Conservation (phyloP, 2,113 vertebrate species). For the Morone chrysops region DNA sequence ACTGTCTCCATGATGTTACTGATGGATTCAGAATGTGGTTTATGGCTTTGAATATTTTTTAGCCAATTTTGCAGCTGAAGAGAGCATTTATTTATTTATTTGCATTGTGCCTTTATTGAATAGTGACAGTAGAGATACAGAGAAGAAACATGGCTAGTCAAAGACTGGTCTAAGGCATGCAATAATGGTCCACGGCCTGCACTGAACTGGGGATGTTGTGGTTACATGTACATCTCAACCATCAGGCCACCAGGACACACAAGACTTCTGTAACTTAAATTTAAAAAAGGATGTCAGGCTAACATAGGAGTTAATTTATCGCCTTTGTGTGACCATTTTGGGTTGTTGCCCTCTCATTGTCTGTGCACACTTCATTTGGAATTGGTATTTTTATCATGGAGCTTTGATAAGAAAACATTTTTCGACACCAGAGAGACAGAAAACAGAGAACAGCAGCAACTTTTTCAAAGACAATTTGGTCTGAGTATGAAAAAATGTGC, state of each 20-base stretch:
- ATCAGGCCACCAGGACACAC: not conserved
- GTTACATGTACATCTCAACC: too few species aligned
- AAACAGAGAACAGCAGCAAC: not conserved
- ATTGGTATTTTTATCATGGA: not conserved
- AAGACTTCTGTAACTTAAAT: not conserved
- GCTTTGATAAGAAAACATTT: not conserved
- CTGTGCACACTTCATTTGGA: not conserved
- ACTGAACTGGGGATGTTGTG: not conserved
- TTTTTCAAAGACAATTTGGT: conserved; percentile 1
- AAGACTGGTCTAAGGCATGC: too few species aligned
- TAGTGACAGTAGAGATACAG: too few species aligned
- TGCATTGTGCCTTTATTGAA: too few species aligned
- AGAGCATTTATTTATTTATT: too few species aligned
- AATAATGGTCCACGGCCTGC: not conserved
- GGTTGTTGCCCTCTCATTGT: not conserved
- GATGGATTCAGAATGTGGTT: not conserved
- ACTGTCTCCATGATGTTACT: not conserved
- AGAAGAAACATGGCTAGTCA: too few species aligned
- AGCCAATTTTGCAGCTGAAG: not conserved
- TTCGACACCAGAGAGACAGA: not conserved
- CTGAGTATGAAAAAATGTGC: not conserved
- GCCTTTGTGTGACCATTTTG: not conserved
- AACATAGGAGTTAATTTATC: too few species aligned
- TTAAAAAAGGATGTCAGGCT: not conserved
- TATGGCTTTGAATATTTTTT: not conserved